Percentiles rank a stretch among this genome's conserved stretches.
Evolutionary conservation across 2,113 vertebrate genomes (phyloP).

Genomic region (Eolophus roseicapilla): DNA sequence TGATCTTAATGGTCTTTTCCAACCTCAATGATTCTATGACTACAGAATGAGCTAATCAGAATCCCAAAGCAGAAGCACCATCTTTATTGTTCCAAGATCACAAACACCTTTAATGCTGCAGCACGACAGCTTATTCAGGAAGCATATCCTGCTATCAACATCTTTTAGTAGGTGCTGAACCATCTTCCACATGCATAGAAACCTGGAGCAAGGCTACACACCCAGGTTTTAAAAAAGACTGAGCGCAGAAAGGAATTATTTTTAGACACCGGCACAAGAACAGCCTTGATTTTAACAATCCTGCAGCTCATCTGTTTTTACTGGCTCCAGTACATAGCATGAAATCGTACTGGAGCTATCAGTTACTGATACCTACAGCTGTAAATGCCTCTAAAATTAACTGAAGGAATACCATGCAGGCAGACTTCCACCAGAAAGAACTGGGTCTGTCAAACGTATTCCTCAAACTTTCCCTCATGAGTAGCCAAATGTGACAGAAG

Average conservation of each 20-base stretch:
- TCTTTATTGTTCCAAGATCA: background rate
- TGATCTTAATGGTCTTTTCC: background rate
- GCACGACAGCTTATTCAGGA: background rate
- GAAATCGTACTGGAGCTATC: background rate
- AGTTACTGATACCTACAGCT: background rate
- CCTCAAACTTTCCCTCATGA: background rate
- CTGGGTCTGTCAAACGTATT: conserved; percentile 17
- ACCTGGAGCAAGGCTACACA: background rate
- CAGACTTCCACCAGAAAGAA: background rate
- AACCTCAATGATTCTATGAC: background rate
- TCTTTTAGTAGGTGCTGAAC: background rate
- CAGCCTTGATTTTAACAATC: background rate
- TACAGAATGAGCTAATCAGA: rapidly evolving
- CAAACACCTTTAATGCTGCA: background rate
- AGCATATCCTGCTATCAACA: background rate
- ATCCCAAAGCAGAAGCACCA: background rate
- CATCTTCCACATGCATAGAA: background rate
- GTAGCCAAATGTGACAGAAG: background rate
- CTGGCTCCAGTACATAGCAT: background rate
- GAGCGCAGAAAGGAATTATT: background rate
- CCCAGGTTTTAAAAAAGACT: background rate
- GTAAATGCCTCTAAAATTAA: conserved; percentile 47
- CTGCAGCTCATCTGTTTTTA: background rate
- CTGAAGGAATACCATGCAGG: background rate
- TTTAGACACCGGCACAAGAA: background rate